Conservation (phyloP, 2,797 vertebrate genomes). For the Carcharodon carcharias region DNA sequence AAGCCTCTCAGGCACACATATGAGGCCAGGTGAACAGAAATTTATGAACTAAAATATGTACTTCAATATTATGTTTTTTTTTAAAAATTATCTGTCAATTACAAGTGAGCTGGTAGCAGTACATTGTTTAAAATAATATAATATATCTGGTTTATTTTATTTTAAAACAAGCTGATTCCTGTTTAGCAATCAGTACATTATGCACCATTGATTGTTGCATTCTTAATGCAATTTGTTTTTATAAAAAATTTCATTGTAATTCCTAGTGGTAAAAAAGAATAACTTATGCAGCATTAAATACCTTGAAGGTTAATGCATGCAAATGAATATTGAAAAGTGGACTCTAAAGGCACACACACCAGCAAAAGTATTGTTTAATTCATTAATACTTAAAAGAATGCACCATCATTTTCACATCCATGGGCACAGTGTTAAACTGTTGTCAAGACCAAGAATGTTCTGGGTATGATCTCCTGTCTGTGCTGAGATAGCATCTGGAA, state of each 20-base stretch:
- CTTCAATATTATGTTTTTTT: constrained; percentile 6
- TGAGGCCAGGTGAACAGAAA: not conserved
- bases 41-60: not conserved
- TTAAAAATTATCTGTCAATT: not conserved
- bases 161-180: not conserved
- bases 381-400: constrained; percentile 51
- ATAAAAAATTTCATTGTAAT: constrained; percentile 14
- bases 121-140: not conserved
- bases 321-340: constrained; percentile 51
- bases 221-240: constrained; percentile 24
- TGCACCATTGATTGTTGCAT: constrained; percentile 25
- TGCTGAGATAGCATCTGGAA: not conserved
- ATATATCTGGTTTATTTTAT: not conserved
- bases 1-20: not conserved
- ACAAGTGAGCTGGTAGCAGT: not conserved
- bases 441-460: constrained; percentile 17
- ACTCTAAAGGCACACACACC: constrained; percentile 46
- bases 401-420: constrained; percentile 51
- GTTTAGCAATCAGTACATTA: not conserved
- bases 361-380: constrained; percentile 49
- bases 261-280: constrained; percentile 18
- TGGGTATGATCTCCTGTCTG: not conserved
- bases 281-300: constrained; percentile 57
- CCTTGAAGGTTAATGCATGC: constrained; percentile 67
- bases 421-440: constrained; percentile 38